A percentile compares a stretch with the other conserved stretches of the same genome.
phyloP scores from a whole-genome alignment of 2,797 vertebrate genomes.

The Myotis planiceps region DNA sequence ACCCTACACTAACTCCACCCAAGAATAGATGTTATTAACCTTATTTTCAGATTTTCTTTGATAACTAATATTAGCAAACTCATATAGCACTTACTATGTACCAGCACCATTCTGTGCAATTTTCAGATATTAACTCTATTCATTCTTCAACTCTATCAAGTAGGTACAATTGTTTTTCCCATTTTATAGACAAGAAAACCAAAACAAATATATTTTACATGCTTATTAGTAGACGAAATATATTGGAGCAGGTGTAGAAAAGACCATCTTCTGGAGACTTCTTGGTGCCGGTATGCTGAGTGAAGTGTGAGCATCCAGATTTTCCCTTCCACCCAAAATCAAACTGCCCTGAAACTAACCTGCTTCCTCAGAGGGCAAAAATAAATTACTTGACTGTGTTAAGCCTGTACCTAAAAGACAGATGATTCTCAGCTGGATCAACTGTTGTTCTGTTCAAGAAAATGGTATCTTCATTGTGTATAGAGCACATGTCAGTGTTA shows the following conservation, averaged over 20 bases:
- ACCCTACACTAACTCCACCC: not conserved
- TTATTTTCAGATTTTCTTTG: conserved; percentile 36
- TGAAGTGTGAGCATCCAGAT: not conserved
- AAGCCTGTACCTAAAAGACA: not conserved
- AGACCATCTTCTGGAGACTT: not conserved
- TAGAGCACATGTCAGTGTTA: not conserved
- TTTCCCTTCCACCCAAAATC: not conserved
- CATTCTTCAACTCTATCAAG: not conserved
- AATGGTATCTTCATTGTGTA: not conserved
- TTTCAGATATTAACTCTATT: not conserved
- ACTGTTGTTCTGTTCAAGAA: not conserved
- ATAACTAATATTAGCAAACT: not conserved
- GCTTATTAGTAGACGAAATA: not conserved
- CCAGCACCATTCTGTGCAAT: not conserved
- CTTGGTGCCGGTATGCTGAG: not conserved
- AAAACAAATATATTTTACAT: not conserved
- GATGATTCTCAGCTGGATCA: not conserved
- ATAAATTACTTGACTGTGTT: not conserved
- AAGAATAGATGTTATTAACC: not conserved
- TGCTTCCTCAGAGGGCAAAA: not conserved
- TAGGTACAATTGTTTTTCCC: not conserved
- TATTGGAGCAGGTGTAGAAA: not conserved
- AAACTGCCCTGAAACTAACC: not conserved
- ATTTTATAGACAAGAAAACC: not conserved
- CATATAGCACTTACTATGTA: not conserved